phyloP scores from a whole-genome alignment of 2,797 vertebrate genomes.

The Takifugu rubripes region DNA sequence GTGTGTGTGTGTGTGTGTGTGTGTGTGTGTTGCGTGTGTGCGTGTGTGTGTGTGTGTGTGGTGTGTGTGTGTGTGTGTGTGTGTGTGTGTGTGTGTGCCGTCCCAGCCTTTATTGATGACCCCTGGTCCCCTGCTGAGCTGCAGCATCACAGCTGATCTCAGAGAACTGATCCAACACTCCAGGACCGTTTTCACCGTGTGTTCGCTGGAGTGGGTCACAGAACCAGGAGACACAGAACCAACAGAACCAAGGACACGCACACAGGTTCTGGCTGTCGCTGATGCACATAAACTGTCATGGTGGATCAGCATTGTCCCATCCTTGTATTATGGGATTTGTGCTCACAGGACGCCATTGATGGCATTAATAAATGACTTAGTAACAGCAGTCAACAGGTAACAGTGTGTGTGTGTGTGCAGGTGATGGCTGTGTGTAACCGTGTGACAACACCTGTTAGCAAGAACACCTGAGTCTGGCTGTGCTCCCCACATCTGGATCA shows the following conservation, averaged over 20 bases:
- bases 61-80: constrained; percentile 3
- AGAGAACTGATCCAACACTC: constrained; percentile 2
- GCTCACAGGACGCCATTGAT: constrained; percentile 21
- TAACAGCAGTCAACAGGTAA: constrained; percentile 66
- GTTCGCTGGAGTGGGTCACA: not conserved
- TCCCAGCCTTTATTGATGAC: too few species aligned
- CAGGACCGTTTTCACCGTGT: not conserved
- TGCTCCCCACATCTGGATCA: too few species aligned
- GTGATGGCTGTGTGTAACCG: constrained; percentile 4
- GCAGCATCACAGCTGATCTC: constrained; percentile 23
- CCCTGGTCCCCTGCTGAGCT: not conserved
- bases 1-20: too few species aligned
- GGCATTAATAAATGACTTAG: constrained; percentile 67
- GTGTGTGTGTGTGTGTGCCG: too few species aligned
- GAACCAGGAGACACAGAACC: not conserved
- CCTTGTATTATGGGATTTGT: constrained; percentile 8
- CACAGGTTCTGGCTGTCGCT: not conserved
- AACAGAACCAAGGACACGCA: not conserved
- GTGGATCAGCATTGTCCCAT: constrained; percentile 21
- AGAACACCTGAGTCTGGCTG: not conserved
- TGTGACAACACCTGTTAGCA: too few species aligned
- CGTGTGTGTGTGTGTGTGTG: not conserved
- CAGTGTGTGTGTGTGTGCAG: constrained; percentile 14
- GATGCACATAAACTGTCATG: constrained; percentile 7
- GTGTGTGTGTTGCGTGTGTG: too few species aligned